Conservation (phyloP, 30 jellyfish, hydroid and myxozoan species). For the Cassiopea xamachana region DNA sequence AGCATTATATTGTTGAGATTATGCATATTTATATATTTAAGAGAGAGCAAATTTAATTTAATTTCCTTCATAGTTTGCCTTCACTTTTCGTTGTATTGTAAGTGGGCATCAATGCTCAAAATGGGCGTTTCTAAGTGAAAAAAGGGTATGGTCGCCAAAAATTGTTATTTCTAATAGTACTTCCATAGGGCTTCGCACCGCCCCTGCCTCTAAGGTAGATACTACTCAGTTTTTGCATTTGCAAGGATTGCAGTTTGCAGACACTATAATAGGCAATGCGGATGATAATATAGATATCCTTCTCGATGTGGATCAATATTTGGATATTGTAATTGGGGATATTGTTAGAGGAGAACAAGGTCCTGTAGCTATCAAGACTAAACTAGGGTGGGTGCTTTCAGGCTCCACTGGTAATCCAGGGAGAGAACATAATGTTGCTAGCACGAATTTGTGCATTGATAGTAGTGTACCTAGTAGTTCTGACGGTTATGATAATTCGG, state of each 20-base stretch:
- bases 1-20: too few species aligned
- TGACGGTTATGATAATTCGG: background rate
- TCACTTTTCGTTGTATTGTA: too few species aligned
- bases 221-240: slow-evolving; percentile 39
- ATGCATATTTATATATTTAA: too few species aligned
- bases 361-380: background rate
- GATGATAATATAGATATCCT: slow-evolving; percentile 11
- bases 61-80: too few species aligned
- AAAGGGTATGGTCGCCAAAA: too few species aligned
- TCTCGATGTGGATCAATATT: background rate
- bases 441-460: background rate
- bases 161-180: too few species aligned
- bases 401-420: slow-evolving; percentile 11
- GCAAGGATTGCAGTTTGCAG: slow-evolving; percentile 47
- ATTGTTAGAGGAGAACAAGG: background rate
- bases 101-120: too few species aligned
- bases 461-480: background rate
- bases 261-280: background rate
- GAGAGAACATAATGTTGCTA: background rate
- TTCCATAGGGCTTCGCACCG: too few species aligned
- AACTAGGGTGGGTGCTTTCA: background rate
- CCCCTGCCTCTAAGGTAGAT: background rate
- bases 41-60: too few species aligned
- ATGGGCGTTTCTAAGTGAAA: too few species aligned
- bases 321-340: background rate